A percentile compares a stretch with the other conserved stretches of the same genome.
Conservation (phyloP, 53 echinoderm and acorn worm species). For the Holothuria leucospilota region DNA sequence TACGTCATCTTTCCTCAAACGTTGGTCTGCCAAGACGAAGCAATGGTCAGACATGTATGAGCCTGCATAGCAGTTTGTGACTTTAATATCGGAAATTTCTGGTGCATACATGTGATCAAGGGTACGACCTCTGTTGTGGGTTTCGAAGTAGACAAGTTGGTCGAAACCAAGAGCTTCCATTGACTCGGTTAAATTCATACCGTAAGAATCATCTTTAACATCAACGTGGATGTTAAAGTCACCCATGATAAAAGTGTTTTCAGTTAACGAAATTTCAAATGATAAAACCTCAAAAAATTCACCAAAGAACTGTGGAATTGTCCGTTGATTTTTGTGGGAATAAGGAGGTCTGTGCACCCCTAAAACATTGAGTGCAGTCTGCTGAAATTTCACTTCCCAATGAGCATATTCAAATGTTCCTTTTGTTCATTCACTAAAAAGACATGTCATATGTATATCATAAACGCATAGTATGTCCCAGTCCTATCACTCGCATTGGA, state of each 20-base stretch:
- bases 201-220: no score
- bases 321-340: neutral
- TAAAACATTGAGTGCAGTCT: neutral
- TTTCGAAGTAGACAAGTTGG: neutral
- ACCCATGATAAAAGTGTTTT: conserved; percentile 3
- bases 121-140: neutral
- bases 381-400: neutral
- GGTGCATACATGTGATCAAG: conserved; percentile 2
- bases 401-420: neutral
- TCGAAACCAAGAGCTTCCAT: no score
- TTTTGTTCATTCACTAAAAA: no score
- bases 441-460: no score
- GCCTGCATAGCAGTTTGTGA: neutral
- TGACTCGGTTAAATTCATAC: no score
- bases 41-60: neutral
- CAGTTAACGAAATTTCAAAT: neutral
- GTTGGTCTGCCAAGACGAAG: neutral
- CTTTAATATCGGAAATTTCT: neutral
- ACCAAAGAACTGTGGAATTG: neutral
- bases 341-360: neutral
- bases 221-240: no score
- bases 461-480: no score
- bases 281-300: neutral
- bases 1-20: neutral
- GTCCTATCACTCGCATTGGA: no score